Conservation (phyloP, 2,888 invertebrate genomes). For the Limnephilus rhombicus region DNA sequence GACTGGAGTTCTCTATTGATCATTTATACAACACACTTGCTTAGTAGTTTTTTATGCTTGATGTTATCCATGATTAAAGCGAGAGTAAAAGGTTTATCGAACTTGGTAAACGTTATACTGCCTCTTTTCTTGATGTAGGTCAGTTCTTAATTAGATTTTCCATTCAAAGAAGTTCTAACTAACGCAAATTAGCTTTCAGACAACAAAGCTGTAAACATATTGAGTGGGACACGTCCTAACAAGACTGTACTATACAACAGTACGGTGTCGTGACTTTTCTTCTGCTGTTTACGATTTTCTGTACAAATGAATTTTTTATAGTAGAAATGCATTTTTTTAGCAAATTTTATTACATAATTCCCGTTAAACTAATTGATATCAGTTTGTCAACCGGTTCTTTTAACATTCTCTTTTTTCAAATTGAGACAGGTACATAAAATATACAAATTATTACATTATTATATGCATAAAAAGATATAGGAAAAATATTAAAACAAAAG, state of each 20-base stretch:
- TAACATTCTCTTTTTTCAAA: too few species aligned
- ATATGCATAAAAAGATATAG: too few species aligned
- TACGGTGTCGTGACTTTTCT: background rate
- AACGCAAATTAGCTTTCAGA: background rate
- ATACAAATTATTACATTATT: too few species aligned
- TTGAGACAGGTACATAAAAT: too few species aligned
- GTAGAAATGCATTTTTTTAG: too few species aligned
- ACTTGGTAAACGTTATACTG: background rate
- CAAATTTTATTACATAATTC: too few species aligned
- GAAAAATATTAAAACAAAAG: too few species aligned
- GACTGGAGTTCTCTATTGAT: too few species aligned
- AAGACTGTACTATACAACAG: background rate
- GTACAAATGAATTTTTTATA: background rate
- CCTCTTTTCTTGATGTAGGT: background rate
- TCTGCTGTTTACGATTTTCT: background rate
- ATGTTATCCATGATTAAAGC: background rate
- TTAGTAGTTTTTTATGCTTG: too few species aligned
- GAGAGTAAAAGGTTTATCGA: background rate
- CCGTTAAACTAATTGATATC: too few species aligned
- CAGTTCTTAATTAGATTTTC: background rate
- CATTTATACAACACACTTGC: background rate
- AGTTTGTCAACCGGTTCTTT: too few species aligned
- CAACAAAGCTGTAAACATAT: background rate
- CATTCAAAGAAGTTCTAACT: background rate
- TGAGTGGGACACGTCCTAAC: background rate